A percentile compares a stretch with the other conserved stretches of the same genome.
Conservation (phyloP, 1,140 invertebrate genomes). For the Papilio glaucus region DNA sequence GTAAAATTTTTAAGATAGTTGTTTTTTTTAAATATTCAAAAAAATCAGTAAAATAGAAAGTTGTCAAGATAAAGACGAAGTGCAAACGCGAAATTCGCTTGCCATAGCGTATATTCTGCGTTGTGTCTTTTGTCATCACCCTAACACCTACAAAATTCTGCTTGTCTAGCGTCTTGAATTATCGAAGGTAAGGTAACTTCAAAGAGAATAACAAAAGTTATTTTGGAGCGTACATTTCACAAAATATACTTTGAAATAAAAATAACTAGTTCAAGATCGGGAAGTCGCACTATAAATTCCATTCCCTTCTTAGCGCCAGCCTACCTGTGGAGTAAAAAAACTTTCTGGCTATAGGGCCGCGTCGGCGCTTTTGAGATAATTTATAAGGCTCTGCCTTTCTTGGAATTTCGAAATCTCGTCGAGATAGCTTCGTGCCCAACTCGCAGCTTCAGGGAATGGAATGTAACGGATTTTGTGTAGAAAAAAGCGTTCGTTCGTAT, state of each 20-base stretch:
- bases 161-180: neutral
- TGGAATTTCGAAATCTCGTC: slow-evolving; percentile 81
- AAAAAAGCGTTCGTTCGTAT: slow-evolving; percentile 67
- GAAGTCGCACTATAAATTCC: slow-evolving; percentile 69
- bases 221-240: neutral
- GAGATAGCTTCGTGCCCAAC: slow-evolving; percentile 67
- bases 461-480: slow-evolving; percentile 78
- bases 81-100: neutral
- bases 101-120: neutral
- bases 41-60: neutral
- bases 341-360: slow-evolving; percentile 77
- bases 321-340: slow-evolving; percentile 81
- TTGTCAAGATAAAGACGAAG: neutral
- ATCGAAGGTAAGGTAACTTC: neutral
- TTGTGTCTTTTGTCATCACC: neutral
- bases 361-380: slow-evolving; percentile 83
- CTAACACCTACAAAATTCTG: neutral
- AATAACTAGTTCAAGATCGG: slow-evolving; percentile 49
- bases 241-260: neutral
- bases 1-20: too few relatives aligned
- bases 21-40: neutral
- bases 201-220: neutral
- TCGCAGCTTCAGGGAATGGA: slow-evolving; percentile 73
- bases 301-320: slow-evolving; percentile 80
- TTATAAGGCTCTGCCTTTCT: slow-evolving; percentile 82